Conservation (phyloP, 2,797 vertebrate species). For the Mormyrops attenuatus region DNA sequence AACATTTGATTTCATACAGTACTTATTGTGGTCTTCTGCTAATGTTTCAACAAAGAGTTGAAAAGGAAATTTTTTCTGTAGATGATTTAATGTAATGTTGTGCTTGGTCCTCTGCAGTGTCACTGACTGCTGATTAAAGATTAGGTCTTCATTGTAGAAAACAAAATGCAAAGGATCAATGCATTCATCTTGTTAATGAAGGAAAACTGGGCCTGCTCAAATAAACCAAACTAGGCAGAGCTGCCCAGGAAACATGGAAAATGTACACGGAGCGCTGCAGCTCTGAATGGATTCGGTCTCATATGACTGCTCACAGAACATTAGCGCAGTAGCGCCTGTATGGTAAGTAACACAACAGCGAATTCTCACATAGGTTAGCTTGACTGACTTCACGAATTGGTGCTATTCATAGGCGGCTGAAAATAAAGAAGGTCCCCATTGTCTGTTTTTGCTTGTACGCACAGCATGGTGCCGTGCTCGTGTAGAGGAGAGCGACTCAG, state of each 20-base stretch:
- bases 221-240: background rate
- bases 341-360: background rate
- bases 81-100: background rate
- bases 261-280: background rate
- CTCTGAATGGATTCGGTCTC: background rate
- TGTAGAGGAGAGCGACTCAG: background rate
- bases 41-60: background rate
- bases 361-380: background rate
- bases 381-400: background rate
- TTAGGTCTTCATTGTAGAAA: background rate
- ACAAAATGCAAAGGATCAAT: slow-evolving; percentile 3
- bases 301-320: slow-evolving; percentile 1
- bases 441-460: background rate
- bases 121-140: background rate
- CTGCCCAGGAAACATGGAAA: background rate
- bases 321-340: background rate
- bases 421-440: background rate
- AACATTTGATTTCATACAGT: background rate
- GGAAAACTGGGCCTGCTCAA: background rate
- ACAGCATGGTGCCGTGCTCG: background rate
- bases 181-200: background rate
- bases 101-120: background rate
- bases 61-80: background rate
- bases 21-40: background rate
- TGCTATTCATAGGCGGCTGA: background rate